Evolutionary conservation across 1,140 invertebrate species (phyloP).

Genomic region (Reticulitermes speratus): DNA sequence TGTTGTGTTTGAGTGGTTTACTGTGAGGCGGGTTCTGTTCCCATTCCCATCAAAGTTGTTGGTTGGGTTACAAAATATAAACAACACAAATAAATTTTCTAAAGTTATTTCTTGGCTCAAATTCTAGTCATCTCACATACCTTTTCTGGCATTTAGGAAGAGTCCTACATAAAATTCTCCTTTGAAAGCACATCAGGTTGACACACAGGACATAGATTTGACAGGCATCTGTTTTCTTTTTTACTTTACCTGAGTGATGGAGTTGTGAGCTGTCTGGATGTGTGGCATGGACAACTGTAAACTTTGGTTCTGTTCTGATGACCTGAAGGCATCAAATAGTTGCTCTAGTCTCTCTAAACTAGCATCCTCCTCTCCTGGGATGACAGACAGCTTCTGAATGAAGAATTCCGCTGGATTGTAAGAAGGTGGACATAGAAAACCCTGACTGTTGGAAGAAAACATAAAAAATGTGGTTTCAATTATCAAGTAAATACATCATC

Average conservation of each 20-base stretch:
- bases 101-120: too few relatives aligned
- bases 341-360: conserved; percentile 30
- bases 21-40: too few relatives aligned
- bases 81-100: too few relatives aligned
- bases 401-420: conserved; percentile 55
- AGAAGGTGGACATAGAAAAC: conserved; percentile 45
- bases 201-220: too few relatives aligned
- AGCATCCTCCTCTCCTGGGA: conserved; percentile 45
- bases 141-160: too few relatives aligned
- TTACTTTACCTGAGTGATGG: neutral
- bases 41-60: too few relatives aligned
- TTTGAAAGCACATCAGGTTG: too few relatives aligned
- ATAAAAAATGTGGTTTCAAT: neutral
- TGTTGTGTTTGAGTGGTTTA: too few relatives aligned
- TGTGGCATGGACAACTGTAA: neutral
- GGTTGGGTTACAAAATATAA: too few relatives aligned
- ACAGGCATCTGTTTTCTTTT: neutral
- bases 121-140: too few relatives aligned
- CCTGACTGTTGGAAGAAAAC: conserved; percentile 41
- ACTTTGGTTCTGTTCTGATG: neutral
- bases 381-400: conserved; percentile 48
- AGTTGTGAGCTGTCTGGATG: neutral
- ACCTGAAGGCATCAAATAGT: conserved; percentile 23
- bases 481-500: neutral
- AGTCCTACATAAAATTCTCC: too few relatives aligned